Evolutionary conservation across 2,797 vertebrate species (phyloP).

Genomic region (Phalloptychus januarius): DNA sequence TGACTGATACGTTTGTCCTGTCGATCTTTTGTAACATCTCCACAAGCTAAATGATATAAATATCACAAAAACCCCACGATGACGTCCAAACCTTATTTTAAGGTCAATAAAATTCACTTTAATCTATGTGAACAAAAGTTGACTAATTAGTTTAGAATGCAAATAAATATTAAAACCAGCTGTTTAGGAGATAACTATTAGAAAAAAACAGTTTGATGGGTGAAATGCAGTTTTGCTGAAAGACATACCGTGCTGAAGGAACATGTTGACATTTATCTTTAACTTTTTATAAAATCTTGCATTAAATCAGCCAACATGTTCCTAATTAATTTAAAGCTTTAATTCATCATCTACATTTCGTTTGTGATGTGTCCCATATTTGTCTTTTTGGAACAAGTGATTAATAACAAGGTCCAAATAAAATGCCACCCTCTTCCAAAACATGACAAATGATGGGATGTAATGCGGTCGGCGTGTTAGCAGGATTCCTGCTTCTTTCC

Average conservation of each 20-base stretch:
- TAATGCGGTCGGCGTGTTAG: constrained; percentile 10
- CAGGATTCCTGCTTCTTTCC: constrained; percentile 48
- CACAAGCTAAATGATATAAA: neutral
- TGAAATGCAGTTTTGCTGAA: neutral
- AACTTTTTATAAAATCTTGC: neutral
- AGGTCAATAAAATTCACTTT: neutral
- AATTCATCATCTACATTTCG: neutral
- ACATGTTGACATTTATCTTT: neutral
- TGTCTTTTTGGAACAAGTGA: neutral
- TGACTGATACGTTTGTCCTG: neutral
- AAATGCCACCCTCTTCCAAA: constrained; percentile 19
- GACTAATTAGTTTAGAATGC: neutral
- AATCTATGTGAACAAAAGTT: neutral
- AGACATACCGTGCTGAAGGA: neutral
- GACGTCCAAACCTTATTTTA: neutral
- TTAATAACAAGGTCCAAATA: neutral
- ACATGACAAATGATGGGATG: constrained; percentile 12
- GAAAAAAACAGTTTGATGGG: neutral
- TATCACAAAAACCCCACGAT: neutral
- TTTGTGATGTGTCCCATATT: neutral
- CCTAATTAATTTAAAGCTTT: neutral
- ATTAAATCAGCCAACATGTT: neutral
- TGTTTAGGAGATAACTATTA: neutral
- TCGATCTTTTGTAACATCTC: neutral
- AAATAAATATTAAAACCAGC: neutral